Percentiles rank a stretch among this genome's conserved stretches.
phyloP scores from a whole-genome alignment of 2,797 vertebrate genomes.

The Dendrocincla fuliginosa region DNA sequence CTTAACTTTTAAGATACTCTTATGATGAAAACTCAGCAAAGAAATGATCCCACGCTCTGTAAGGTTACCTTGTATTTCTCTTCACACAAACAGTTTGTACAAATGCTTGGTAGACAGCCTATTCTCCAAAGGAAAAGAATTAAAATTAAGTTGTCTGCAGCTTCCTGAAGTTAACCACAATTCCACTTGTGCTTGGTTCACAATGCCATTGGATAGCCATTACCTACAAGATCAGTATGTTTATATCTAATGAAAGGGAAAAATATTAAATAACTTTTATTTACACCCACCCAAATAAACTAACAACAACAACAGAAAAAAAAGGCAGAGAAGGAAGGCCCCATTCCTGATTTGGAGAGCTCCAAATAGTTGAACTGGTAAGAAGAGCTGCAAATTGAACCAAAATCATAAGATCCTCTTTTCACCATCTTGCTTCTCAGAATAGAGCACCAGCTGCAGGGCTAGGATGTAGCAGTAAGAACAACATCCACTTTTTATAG shows the following conservation, averaged over 20 bases:
- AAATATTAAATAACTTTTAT: neutral
- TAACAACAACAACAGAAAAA: neutral
- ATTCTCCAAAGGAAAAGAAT: neutral
- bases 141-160: neutral
- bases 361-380: neutral
- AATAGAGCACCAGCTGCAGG: conserved; percentile 26
- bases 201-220: neutral
- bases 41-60: neutral
- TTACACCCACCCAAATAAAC: neutral
- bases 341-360: neutral
- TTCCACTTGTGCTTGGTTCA: neutral
- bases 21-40: neutral
- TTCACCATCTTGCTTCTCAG: neutral
- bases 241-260: neutral
- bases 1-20: neutral
- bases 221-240: neutral
- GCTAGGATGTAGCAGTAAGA: neutral
- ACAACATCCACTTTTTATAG: neutral
- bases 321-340: neutral
- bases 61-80: neutral
- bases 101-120: neutral
- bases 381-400: neutral
- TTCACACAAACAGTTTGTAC: neutral
- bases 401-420: neutral
- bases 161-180: neutral